These are phyloP conservation scores for Collichthys lucidus DNA, from an alignment of 2,113 vertebrate species.

Conservation along the genomic window DNA sequence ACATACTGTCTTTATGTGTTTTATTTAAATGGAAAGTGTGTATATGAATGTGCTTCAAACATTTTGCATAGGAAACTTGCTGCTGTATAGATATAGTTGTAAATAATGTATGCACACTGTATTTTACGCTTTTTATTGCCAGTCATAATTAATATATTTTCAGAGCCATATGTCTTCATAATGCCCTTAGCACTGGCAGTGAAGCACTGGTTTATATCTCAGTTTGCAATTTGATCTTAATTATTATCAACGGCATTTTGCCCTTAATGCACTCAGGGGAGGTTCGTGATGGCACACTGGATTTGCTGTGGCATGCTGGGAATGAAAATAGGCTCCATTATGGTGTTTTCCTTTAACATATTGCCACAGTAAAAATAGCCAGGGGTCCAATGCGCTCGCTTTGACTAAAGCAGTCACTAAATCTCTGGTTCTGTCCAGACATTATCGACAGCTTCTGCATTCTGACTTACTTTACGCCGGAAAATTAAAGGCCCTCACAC, in stretches of 20 bases:
- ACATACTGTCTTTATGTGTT: background rate
- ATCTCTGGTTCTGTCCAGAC: slow-evolving; percentile 41
- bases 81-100: background rate
- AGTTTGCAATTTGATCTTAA: slow-evolving; percentile 49
- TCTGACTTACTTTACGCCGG: slow-evolving; percentile 20
- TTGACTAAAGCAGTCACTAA: slow-evolving; percentile 51
- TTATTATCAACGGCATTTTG: slow-evolving; percentile 46
- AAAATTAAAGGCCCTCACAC: slow-evolving; percentile 22
- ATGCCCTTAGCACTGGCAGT: background rate
- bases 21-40: background rate
- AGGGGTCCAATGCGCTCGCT: slow-evolving; percentile 33
- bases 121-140: too few species aligned
- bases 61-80: background rate
- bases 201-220: slow-evolving; percentile 7
- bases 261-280: slow-evolving; percentile 39
- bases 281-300: slow-evolving; percentile 36
- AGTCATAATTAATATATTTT: background rate
- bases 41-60: background rate
- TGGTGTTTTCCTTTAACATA: slow-evolving; percentile 62
- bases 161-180: background rate
- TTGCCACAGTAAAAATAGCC: slow-evolving; percentile 61
- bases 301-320: slow-evolving; percentile 66
- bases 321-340: slow-evolving; percentile 72
- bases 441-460: slow-evolving; percentile 9
- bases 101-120: too few species aligned